phyloP scores from a whole-genome alignment of 2,888 invertebrate species.

The Muscina levida region DNA sequence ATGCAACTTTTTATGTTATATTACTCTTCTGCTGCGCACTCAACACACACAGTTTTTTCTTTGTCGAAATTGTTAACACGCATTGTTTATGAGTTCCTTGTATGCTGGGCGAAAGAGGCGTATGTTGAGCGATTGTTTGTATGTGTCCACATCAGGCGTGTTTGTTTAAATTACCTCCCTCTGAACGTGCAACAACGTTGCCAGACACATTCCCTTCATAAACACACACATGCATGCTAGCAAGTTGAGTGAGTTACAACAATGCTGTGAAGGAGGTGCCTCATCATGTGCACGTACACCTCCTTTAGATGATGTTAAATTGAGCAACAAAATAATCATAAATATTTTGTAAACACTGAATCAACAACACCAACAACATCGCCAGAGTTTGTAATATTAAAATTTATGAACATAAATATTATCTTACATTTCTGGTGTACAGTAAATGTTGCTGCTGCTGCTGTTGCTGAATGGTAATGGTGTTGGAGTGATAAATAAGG shows the following conservation, averaged over 20 bases:
- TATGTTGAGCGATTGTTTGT: not conserved
- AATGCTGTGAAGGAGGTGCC: not conserved
- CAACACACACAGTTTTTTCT: not conserved
- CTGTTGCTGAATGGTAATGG: too few species aligned
- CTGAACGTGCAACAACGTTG: slow-evolving; percentile 7
- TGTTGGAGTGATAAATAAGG: too few species aligned
- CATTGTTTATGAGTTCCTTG: slow-evolving; percentile 18
- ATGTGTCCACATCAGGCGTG: not conserved
- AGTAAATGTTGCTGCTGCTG: too few species aligned
- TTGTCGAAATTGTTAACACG: slow-evolving; percentile 15
- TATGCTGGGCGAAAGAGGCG: not conserved
- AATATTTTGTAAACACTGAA: slow-evolving; percentile 14
- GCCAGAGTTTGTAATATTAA: slow-evolving; percentile 4
- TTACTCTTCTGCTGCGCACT: not conserved
- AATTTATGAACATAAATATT: slow-evolving; percentile 16
- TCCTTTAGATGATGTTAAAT: not conserved
- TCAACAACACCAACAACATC: not conserved
- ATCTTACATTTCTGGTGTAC: not conserved
- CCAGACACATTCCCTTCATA: not conserved
- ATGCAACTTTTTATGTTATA: slow-evolving; percentile 28
- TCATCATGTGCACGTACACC: not conserved
- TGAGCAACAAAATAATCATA: slow-evolving; percentile 10
- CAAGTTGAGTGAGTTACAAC: not conserved
- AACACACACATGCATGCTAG: not conserved
- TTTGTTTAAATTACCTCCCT: slow-evolving; percentile 59